Base-by-base conservation (phyloP, 2,113 vertebrate genomes). In the Silurus asotus region DNA sequence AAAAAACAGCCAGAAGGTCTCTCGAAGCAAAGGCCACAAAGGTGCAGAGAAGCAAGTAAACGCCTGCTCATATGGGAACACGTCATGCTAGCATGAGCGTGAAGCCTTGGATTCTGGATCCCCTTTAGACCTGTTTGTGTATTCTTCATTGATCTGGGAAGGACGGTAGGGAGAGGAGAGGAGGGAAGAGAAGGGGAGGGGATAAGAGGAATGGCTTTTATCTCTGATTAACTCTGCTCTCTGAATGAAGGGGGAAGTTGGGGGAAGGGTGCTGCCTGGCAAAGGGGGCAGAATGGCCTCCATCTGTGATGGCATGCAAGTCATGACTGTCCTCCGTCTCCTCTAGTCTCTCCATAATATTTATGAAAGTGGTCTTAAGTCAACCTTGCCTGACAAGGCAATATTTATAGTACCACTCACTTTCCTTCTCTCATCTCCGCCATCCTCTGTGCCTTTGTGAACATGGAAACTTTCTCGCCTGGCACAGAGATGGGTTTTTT, bases 141-240 rank as follows among this genome's bases (percentile, higher is more conserved):
- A 87, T 89, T 87, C 87, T 84, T 86, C 89, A 89, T 85, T 90
- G 82, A 85, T 87, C 79, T 53, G 75, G 14, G 67, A 19, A 81
- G 49, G 17, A 37, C 37, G 37, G 37, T 37, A 74, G 25, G 53
- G 64, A 49, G 81, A 10, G 13, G 11, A 75, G 67, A 59, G 20
- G 77, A 61, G 84, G 72, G 28, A 61, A 8, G 79, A 53, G 78
- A 5, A 17, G 15, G 11, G 15, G 76, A 79, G 76, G 59, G 56
- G 76, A 55, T 82, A 61, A 82, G 77, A 72, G 72, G 81, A 87
- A 88, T 67, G 85, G 94, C 95, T 95, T 94, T 95, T 95, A 95
- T 91, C 90, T 83, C 93, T 94, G 93, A 95, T 95, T 95, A 94
- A 91, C 90, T 93, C 83, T 83, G 69, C 84, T 86, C 87, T 75